Conservation (phyloP, 2,888 invertebrate species). For the Kuschelorhynchus macadamiae region DNA sequence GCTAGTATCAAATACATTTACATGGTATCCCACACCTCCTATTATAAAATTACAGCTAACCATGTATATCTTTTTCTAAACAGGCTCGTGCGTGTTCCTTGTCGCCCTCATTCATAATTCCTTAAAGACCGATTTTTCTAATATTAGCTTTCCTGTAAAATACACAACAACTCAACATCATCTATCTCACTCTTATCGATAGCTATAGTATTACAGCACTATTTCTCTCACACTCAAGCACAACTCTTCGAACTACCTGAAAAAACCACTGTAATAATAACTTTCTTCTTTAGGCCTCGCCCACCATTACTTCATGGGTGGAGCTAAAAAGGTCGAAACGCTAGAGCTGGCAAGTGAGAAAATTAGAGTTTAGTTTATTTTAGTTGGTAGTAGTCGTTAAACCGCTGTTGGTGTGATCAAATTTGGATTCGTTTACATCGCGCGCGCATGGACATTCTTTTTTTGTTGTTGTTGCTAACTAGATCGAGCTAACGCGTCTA, state of each 20-base stretch:
- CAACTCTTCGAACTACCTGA: slow-evolving; percentile 19
- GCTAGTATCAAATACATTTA: no score
- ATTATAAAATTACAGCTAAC: no score
- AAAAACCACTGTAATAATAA: background rate
- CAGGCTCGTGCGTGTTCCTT: background rate
- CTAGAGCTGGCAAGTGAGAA: slow-evolving; percentile 18
- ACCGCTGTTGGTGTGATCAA: background rate
- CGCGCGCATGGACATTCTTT: background rate
- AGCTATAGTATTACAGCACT: background rate
- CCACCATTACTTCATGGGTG: slow-evolving; percentile 13
- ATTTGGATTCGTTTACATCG: slow-evolving; percentile 11
- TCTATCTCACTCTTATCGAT: background rate
- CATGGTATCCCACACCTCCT: no score
- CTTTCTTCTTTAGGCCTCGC: slow-evolving; percentile 31
- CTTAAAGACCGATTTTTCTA: background rate
- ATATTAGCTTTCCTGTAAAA: background rate
- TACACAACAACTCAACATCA: background rate
- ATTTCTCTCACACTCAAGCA: background rate
- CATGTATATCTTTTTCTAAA: no score
- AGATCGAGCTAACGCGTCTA: no score
- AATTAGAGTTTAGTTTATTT: slow-evolving; percentile 28
- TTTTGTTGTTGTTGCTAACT: background rate
- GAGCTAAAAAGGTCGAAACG: slow-evolving; percentile 16
- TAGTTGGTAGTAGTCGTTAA: slow-evolving; percentile 1
- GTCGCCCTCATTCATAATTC: background rate